A percentile compares a stretch with the other conserved stretches of the same genome.
phyloP scores from a whole-genome alignment of 2,888 invertebrate species.

The Cerastis leucographa region DNA sequence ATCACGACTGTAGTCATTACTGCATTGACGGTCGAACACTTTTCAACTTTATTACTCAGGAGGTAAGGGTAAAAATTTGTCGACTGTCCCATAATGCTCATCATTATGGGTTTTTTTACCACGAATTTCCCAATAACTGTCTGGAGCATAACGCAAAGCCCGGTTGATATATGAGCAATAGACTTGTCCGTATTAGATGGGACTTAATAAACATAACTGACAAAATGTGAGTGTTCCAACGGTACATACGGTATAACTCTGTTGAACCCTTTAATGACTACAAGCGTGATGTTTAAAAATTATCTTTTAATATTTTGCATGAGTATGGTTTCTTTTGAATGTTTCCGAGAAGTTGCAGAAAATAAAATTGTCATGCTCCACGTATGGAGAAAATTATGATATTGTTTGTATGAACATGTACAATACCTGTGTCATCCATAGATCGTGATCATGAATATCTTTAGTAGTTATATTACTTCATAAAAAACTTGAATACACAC shows the following conservation, averaged over 20 bases:
- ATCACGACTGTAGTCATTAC: too few species aligned
- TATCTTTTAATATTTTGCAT: background rate
- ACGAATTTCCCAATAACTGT: too few species aligned
- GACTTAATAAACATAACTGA: too few species aligned
- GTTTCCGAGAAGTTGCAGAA: background rate
- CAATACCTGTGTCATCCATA: background rate
- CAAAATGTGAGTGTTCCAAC: too few species aligned
- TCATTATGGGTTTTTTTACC: too few species aligned
- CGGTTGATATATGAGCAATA: too few species aligned
- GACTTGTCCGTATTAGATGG: too few species aligned
- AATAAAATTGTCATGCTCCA: background rate
- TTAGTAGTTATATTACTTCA: background rate
- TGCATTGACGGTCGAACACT: too few species aligned
- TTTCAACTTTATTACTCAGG: too few species aligned
- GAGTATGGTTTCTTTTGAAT: background rate
- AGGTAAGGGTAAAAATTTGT: too few species aligned
- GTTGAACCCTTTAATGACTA: background rate
- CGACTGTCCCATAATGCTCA: too few species aligned
- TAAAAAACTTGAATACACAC: background rate
- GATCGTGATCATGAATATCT: background rate
- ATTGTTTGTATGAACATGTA: background rate
- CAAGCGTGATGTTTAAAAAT: background rate
- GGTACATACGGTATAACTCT: background rate
- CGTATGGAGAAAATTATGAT: background rate
- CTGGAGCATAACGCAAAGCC: too few species aligned